Evolutionary conservation across 1,140 invertebrate species (phyloP).

Genomic region (Cydia fagiglandana): DNA sequence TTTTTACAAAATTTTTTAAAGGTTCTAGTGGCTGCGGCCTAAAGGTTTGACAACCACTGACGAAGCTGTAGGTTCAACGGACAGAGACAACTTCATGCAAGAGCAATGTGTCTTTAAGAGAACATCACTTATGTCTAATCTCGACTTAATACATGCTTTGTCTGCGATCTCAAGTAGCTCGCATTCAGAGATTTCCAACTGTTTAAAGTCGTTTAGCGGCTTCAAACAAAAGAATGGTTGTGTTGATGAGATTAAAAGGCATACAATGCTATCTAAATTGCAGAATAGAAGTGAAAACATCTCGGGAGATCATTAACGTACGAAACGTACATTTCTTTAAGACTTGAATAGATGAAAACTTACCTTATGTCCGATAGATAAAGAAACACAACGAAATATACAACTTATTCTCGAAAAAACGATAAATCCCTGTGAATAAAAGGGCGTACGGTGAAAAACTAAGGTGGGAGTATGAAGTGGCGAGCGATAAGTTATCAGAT

Average conservation of each 20-base stretch:
- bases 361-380: background rate
- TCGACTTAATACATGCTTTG: background rate
- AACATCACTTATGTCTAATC: background rate
- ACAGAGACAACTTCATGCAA: background rate
- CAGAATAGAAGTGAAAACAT: background rate
- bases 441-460: conserved; percentile 8
- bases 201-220: background rate
- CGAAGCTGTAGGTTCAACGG: background rate
- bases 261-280: background rate
- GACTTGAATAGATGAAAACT: background rate
- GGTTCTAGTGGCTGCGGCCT: background rate
- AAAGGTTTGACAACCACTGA: background rate
- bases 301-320: background rate
- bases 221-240: conserved; percentile 3
- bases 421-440: conserved; percentile 10
- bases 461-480: conserved; percentile 22
- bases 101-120: background rate
- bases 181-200: background rate
- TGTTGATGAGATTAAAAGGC: background rate
- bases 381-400: background rate
- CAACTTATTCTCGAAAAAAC: background rate
- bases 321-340: background rate
- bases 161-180: background rate
- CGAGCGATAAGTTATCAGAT: conserved; percentile 55
- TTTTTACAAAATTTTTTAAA: background rate